Evolutionary conservation across 2,797 vertebrate species (phyloP).

Genomic region (Peromyscus aztecus): DNA sequence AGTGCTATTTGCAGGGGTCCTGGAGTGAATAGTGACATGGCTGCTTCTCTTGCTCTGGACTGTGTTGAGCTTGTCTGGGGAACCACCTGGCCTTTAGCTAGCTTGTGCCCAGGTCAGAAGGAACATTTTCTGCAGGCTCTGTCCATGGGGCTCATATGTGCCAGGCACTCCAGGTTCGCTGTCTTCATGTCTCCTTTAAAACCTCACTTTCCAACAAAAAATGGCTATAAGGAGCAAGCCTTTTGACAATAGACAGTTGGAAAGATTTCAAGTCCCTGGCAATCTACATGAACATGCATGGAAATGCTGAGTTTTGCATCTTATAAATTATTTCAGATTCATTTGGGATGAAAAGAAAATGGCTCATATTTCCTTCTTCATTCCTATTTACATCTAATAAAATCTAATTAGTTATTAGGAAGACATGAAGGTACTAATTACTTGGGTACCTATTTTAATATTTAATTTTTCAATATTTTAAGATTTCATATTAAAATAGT

Average conservation of each 20-base stretch:
- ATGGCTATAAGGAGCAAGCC: not conserved
- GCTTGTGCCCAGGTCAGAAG: fast-evolving
- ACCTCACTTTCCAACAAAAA: not conserved
- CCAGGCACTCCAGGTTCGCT: too few species aligned
- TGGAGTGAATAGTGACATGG: not conserved
- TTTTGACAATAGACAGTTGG: not conserved
- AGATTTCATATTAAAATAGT: not conserved
- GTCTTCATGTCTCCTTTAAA: not conserved
- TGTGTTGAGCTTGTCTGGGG: too few species aligned
- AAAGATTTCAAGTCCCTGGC: not conserved
- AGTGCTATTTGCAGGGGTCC: fast-evolving
- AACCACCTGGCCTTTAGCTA: too few species aligned
- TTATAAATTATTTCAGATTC: slow-evolving; percentile 2
- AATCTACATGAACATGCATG: not conserved
- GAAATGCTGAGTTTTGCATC: not conserved
- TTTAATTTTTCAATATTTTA: not conserved
- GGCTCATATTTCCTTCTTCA: not conserved
- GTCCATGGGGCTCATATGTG: fast-evolving
- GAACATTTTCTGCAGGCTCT: fast-evolving
- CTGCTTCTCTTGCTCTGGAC: not conserved
- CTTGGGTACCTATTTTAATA: not conserved
- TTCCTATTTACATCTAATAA: not conserved
- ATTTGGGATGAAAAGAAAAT: not conserved
- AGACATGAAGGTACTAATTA: not conserved
- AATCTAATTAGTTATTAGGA: not conserved